Conservation (phyloP, 1,140 invertebrate genomes). For the Babylonia areolata region DNA sequence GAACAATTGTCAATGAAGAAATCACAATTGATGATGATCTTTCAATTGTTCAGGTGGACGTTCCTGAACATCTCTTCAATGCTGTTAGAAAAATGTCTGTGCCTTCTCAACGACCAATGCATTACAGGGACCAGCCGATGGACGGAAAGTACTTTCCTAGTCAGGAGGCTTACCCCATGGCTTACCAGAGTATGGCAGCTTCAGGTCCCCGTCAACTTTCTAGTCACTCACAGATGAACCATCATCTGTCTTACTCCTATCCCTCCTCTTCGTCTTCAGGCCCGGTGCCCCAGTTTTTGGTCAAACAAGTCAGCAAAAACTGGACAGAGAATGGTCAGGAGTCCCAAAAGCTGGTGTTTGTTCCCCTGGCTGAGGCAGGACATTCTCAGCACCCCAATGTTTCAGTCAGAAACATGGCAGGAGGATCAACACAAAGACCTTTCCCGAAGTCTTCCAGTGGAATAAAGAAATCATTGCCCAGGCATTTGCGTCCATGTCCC, state of each 20-base stretch:
- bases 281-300: not conserved
- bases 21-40: constrained; percentile 52
- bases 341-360: constrained; percentile 22
- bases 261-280: not conserved
- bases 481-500: not conserved
- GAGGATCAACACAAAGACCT: not conserved
- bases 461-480: constrained; percentile 10
- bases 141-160: not conserved
- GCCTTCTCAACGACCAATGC: not conserved
- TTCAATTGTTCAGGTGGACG: constrained; percentile 48
- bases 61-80: constrained; percentile 41
- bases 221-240: not conserved
- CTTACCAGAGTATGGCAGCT: not conserved
- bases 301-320: constrained; percentile 20
- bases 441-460: not conserved
- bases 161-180: not conserved
- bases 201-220: not conserved
- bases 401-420: not conserved
- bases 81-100: constrained; percentile 26
- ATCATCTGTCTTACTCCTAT: not conserved
- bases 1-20: constrained; percentile 37
- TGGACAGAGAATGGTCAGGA: constrained; percentile 19
- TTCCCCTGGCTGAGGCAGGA: not conserved
- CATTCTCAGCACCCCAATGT: not conserved
- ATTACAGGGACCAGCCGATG: not conserved